Evolutionary conservation across 2,888 invertebrate species (phyloP).

Genomic region (Coelopa pilipes): DNA sequence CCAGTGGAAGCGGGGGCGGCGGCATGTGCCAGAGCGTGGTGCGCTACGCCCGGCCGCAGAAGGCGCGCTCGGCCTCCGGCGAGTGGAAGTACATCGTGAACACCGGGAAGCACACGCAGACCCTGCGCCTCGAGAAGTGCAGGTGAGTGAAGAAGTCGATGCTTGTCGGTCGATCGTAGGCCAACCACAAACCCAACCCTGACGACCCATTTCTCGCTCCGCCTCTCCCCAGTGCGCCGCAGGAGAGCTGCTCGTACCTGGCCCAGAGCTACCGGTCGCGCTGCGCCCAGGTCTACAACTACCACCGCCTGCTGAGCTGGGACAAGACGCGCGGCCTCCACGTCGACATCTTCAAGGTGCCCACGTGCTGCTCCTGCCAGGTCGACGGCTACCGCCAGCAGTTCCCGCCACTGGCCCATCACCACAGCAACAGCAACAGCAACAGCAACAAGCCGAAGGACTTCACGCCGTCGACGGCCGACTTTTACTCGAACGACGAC

Average conservation of each 20-base stretch:
- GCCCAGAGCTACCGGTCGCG: conserved; percentile 83
- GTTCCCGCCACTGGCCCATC: conserved; percentile 70
- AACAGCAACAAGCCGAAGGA: conserved; percentile 34
- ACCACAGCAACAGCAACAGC: conserved; percentile 49
- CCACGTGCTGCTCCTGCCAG: conserved; percentile 85
- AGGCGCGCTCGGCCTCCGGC: conserved; percentile 82
- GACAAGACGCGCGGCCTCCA: conserved; percentile 82
- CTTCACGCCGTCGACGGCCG: conserved; percentile 39
- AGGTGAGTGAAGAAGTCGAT: too few relatives aligned
- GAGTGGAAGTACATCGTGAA: conserved; percentile 89
- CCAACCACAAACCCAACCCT: too few relatives aligned
- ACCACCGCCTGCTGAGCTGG: conserved; percentile 84
- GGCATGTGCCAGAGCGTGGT: conserved; percentile 84
- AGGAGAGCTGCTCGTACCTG: conserved; percentile 80
- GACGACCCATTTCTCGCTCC: too few relatives aligned
- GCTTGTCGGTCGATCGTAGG: too few relatives aligned
- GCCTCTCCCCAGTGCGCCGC: conserved; percentile 73
- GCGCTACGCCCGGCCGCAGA: conserved; percentile 82
- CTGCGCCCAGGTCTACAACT: conserved; percentile 85
- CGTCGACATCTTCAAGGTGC: conserved; percentile 86
- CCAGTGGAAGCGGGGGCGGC: conserved; percentile 68
- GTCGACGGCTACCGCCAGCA: conserved; percentile 80
- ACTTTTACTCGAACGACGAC: conserved; percentile 56
- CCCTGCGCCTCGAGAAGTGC: conserved; percentile 83
- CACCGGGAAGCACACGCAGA: conserved; percentile 86